Conservation (phyloP, 2,888 invertebrate genomes). For the Tiliacea citrago region DNA sequence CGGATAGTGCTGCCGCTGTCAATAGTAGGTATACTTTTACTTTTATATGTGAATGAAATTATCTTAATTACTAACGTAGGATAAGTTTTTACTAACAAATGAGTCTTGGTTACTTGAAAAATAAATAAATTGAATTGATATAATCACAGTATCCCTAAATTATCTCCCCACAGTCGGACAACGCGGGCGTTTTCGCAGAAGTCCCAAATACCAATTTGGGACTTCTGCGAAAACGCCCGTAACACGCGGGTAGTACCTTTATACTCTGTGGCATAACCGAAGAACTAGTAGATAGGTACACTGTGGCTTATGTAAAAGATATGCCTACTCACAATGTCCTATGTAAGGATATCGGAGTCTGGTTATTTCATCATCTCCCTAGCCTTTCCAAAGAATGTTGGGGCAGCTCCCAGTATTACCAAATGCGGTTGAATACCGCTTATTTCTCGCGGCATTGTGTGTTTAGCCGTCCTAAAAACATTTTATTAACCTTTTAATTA, state of each 20-base stretch:
- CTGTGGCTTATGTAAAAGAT: background rate
- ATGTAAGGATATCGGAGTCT: background rate
- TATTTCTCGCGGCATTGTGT: slow-evolving; percentile 21
- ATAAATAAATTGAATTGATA: too few relatives aligned
- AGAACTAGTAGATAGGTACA: background rate
- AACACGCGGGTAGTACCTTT: background rate
- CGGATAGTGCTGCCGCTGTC: too few relatives aligned
- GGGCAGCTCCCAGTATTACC: slow-evolving; percentile 17
- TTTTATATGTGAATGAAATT: too few relatives aligned
- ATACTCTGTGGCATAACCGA: too few relatives aligned
- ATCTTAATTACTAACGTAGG: too few relatives aligned
- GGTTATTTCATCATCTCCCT: slow-evolving; percentile 27
- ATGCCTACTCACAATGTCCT: background rate
- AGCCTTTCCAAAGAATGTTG: slow-evolving; percentile 44
- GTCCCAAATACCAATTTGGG: background rate
- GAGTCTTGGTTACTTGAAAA: too few relatives aligned
- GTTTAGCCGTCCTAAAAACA: slow-evolving; percentile 29
- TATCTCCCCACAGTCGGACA: background rate
- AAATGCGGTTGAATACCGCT: slow-evolving; percentile 8
- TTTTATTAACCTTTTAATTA: slow-evolving; percentile 23
- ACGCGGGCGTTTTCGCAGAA: background rate
- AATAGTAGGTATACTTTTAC: too few relatives aligned
- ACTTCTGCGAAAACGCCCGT: too few relatives aligned
- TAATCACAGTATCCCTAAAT: slow-evolving; percentile 4
- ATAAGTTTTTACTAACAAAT: too few relatives aligned